Percentiles rank a stretch among this genome's conserved stretches.
Evolutionary conservation across 2,797 vertebrate genomes (phyloP).

Genomic region (Anolis apletophallus): DNA sequence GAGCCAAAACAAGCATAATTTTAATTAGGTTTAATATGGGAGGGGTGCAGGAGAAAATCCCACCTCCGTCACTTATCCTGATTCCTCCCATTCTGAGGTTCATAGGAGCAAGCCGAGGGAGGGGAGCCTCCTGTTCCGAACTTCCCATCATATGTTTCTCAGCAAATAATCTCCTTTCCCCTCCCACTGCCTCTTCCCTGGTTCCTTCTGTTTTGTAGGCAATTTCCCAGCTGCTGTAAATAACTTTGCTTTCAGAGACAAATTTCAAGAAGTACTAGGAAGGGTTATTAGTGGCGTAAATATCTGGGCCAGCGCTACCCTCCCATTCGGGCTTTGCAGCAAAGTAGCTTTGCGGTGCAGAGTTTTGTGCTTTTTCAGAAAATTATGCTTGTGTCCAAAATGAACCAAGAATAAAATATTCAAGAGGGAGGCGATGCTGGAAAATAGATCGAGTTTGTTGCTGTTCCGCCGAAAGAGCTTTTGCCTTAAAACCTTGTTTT

Average conservation of each 20-base stretch:
- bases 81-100: background rate
- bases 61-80: background rate
- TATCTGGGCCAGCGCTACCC: background rate
- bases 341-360: background rate
- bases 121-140: background rate
- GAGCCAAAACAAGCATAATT: background rate
- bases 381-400: rapidly evolving
- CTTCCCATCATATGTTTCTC: background rate
- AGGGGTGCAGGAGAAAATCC: background rate
- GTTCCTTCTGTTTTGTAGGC: conserved; percentile 40
- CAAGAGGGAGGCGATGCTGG: background rate
- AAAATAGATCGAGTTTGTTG: conserved; percentile 20
- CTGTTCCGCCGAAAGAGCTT: conserved; percentile 18
- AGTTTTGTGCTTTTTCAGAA: background rate
- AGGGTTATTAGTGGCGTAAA: background rate
- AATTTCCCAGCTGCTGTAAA: conserved; percentile 1
- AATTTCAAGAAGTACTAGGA: background rate
- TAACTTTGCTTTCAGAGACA: background rate
- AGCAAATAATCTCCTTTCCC: conserved; percentile 17
- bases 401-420: conserved; percentile 44
- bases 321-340: background rate
- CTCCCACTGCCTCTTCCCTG: rapidly evolving
- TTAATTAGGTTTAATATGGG: background rate
- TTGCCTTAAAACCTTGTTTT: background rate
- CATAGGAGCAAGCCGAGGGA: background rate